A percentile compares a stretch with the other conserved stretches of the same genome.
These are phyloP conservation scores for Diplazon laetatorius DNA, from an alignment of 2,888 invertebrate genomes.

Conservation along the genomic window DNA sequence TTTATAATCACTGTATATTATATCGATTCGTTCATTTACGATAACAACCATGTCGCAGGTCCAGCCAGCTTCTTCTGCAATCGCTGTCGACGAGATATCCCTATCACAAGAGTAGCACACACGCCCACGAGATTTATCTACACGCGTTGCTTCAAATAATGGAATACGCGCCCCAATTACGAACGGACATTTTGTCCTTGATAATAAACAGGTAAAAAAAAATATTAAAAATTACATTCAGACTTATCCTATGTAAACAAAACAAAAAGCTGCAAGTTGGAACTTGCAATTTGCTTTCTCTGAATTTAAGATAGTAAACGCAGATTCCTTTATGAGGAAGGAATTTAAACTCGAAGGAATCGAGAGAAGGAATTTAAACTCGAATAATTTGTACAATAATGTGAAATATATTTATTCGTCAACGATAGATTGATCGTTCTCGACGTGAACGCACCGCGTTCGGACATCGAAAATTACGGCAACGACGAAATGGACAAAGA, in stretches of 20 bases:
- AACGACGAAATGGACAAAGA: constrained; percentile 82
- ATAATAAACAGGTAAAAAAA: constrained; percentile 89
- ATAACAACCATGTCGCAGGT: constrained; percentile 83
- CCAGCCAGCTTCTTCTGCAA: constrained; percentile 87
- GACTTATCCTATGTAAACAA: no score
- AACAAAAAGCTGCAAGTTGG: no score
- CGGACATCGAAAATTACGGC: constrained; percentile 84
- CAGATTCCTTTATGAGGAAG: no score
- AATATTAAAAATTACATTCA: no score
- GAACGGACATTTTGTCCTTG: constrained; percentile 88
- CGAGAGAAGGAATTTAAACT: no score
- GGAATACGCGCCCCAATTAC: constrained; percentile 89
- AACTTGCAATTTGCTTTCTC: no score
- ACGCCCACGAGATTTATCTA: constrained; percentile 89
- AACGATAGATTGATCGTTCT: constrained; percentile 87
- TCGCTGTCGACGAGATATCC: constrained; percentile 88
- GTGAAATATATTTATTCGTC: constrained; percentile 62
- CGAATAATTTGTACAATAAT: background rate
- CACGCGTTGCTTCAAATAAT: constrained; percentile 90
- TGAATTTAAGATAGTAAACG: no score
- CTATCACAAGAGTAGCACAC: constrained; percentile 88
- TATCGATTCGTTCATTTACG: constrained; percentile 41
- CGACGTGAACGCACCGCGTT: constrained; percentile 88
- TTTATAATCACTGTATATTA: constrained; percentile 47
- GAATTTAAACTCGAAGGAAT: no score